phyloP scores from a whole-genome alignment of 2,797 vertebrate genomes.

The Emydoidea blandingii region DNA sequence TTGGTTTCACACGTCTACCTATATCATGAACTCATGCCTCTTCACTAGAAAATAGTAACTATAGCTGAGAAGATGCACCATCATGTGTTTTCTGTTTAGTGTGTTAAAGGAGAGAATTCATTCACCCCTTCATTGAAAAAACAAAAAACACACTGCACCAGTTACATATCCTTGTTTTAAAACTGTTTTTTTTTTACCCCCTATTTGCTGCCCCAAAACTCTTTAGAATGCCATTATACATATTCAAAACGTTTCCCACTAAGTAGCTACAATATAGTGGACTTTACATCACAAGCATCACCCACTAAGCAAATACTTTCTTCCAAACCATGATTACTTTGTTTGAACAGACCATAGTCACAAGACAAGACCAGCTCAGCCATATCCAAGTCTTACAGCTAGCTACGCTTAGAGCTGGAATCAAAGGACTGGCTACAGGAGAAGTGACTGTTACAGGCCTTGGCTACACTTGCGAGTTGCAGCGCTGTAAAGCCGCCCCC shows the following conservation, averaged over 20 bases:
- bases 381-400: not conserved
- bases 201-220: not conserved
- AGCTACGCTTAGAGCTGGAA: not conserved
- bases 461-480: no score
- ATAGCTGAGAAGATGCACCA: accelerated
- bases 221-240: not conserved
- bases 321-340: slow-evolving; percentile 24
- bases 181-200: not conserved
- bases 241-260: not conserved
- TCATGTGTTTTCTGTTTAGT: not conserved
- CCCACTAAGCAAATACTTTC: slow-evolving; percentile 37
- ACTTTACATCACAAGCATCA: slow-evolving; percentile 41
- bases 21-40: not conserved
- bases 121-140: not conserved
- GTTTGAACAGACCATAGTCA: slow-evolving; percentile 23
- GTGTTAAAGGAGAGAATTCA: accelerated
- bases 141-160: not conserved
- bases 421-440: not conserved
- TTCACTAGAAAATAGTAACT: not conserved
- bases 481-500: no score
- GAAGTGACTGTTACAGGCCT: not conserved
- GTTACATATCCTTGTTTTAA: not conserved
- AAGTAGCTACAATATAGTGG: not conserved
- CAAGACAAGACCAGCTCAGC: not conserved
- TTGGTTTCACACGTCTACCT: not conserved